These are phyloP conservation scores for Globicephala melas DNA, from an alignment of 2,113 vertebrate species.

Conservation along the genomic window DNA sequence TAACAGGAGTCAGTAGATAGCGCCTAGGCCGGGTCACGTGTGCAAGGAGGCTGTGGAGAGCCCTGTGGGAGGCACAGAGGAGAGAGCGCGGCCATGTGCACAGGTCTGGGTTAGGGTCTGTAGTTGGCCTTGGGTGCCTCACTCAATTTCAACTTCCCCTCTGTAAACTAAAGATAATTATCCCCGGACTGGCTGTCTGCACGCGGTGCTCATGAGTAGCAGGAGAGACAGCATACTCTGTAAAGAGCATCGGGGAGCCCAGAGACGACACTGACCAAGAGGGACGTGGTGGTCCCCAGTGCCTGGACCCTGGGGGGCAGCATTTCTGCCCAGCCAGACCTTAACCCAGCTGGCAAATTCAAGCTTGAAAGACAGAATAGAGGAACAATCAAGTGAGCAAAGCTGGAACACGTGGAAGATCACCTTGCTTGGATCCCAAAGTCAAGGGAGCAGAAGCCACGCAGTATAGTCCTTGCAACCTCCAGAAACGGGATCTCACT, in stretches of 20 bases:
- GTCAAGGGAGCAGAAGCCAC: background rate
- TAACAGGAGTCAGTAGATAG: background rate
- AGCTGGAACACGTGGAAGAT: rapidly evolving
- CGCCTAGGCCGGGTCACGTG: rapidly evolving
- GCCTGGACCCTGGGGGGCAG: background rate
- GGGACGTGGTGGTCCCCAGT: background rate
- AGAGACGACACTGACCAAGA: background rate
- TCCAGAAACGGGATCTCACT: background rate
- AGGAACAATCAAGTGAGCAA: background rate
- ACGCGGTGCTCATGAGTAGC: rapidly evolving
- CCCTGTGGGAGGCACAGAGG: background rate
- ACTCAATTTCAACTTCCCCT: background rate
- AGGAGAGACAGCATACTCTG: background rate
- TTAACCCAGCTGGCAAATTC: background rate
- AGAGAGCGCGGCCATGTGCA: background rate
- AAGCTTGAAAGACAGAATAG: background rate
- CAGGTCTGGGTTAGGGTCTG: background rate
- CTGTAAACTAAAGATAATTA: no score
- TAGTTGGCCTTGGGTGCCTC: background rate
- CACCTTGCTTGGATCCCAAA: background rate
- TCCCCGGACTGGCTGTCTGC: background rate
- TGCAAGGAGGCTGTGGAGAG: background rate
- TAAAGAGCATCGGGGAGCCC: background rate
- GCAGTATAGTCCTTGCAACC: background rate
- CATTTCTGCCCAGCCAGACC: background rate